A percentile compares a stretch with the other conserved stretches of the same genome.
phyloP scores from a whole-genome alignment of 2,113 vertebrate genomes.

The Phyllopteryx taeniolatus region DNA sequence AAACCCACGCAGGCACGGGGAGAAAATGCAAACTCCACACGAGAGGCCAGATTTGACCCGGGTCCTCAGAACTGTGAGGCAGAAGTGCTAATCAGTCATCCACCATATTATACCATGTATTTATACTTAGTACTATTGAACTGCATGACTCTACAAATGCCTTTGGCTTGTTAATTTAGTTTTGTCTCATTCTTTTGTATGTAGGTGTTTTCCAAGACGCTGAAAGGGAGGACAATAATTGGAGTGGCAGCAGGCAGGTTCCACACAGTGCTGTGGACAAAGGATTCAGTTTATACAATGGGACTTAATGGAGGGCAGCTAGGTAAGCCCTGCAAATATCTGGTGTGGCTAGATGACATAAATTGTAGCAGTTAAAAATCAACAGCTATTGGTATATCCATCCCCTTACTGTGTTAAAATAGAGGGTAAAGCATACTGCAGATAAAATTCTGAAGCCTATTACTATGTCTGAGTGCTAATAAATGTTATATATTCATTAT shows the following conservation, averaged over 20 bases:
- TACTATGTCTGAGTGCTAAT: not conserved
- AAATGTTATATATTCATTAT: not conserved
- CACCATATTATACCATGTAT: not conserved
- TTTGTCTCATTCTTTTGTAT: not conserved
- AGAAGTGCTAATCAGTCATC: too few species aligned
- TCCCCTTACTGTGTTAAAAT: not conserved
- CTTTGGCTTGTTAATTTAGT: not conserved
- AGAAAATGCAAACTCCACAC: too few species aligned
- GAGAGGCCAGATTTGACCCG: too few species aligned
- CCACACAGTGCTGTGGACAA: slow-evolving; percentile 95
- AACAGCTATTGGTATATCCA: not conserved
- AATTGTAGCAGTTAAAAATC: not conserved
- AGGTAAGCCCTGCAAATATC: slow-evolving; percentile 67
- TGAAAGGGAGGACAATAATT: slow-evolving; percentile 87
- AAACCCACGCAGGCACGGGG: too few species aligned
- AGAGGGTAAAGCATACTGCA: not conserved
- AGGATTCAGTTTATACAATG: slow-evolving; percentile 91
- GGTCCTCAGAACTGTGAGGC: too few species aligned
- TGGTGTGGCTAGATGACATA: not conserved
- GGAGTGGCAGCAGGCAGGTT: slow-evolving; percentile 95
- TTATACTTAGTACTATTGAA: not conserved
- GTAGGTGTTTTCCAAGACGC: slow-evolving; percentile 87
- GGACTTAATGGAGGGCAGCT: slow-evolving; percentile 95
- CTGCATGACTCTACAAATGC: not conserved
- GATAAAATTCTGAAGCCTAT: not conserved